phyloP scores from a whole-genome alignment of 2,797 vertebrate species.

The Chlorospingus flavigularis region DNA sequence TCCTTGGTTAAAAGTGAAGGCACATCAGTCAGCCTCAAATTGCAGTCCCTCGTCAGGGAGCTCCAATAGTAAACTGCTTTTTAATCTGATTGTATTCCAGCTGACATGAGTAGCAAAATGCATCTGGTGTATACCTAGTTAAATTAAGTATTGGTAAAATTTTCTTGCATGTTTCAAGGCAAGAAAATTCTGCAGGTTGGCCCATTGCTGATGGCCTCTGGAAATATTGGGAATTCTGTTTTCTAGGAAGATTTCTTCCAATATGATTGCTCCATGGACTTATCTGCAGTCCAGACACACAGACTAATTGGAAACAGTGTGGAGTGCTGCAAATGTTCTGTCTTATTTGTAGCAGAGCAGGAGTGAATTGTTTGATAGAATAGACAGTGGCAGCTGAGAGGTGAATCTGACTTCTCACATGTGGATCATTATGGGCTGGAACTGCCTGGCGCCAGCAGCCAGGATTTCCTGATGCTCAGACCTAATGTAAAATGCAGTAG shows the following conservation, averaged over 20 bases:
- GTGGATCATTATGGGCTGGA: conserved; percentile 65
- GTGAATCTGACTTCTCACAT: conserved; percentile 62
- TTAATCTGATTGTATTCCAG: neutral
- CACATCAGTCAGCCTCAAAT: neutral
- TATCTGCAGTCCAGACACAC: conserved; percentile 36
- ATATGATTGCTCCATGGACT: neutral
- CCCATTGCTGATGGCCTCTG: neutral
- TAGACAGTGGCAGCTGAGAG: conserved; percentile 66
- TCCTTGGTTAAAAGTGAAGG: neutral
- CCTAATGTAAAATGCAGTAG: conserved; percentile 76
- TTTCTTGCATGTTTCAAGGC: neutral
- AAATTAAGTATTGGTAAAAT: neutral
- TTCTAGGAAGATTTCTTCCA: neutral
- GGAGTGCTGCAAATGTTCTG: conserved; percentile 53
- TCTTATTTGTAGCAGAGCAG: conserved; percentile 37
- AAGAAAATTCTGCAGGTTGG: neutral
- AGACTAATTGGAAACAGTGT: conserved; percentile 71
- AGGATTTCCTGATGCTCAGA: conserved; percentile 69
- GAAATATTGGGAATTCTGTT: neutral
- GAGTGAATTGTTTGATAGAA: conserved; percentile 66
- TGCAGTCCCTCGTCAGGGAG: neutral
- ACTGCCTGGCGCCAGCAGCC: conserved; percentile 66
- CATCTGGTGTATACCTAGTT: neutral
- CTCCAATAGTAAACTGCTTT: neutral
- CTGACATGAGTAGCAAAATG: neutral